Percentiles rank a stretch among this genome's conserved stretches.
phyloP scores from a whole-genome alignment of 2,888 invertebrate genomes.

The Mechanitis mazaeus region DNA sequence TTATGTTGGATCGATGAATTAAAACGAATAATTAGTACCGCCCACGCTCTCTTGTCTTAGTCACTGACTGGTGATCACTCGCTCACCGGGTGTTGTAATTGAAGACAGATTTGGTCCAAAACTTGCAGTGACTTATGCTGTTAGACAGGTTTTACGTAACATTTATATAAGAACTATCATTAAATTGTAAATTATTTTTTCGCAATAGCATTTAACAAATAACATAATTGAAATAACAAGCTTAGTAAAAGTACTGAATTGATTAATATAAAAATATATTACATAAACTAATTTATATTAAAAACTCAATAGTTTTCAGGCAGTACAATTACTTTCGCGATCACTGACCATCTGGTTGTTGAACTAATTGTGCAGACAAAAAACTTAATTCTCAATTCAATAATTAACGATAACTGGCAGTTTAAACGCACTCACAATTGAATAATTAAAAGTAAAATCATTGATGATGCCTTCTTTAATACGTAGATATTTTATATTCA shows the following conservation, averaged over 20 bases:
- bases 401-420: slow-evolving; percentile 13
- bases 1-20: slow-evolving; percentile 25
- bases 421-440: slow-evolving; percentile 7
- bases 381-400: slow-evolving; percentile 10
- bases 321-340: background rate
- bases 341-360: slow-evolving; percentile 5
- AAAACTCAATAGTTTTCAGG: background rate
- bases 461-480: too few relatives aligned
- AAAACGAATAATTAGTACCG: slow-evolving; percentile 28
- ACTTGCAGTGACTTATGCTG: slow-evolving; percentile 11
- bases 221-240: too few relatives aligned
- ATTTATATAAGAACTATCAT: background rate
- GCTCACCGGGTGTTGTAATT: slow-evolving; percentile 22
- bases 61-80: slow-evolving; percentile 20
- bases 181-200: background rate
- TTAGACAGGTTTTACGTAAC: slow-evolving; percentile 4
- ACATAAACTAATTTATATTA: background rate
- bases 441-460: slow-evolving; percentile 1
- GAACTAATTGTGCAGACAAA: slow-evolving; percentile 7
- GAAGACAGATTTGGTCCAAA: slow-evolving; percentile 20
- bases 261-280: too few relatives aligned
- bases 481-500: too few relatives aligned
- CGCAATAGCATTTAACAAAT: too few relatives aligned
- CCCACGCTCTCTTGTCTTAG: slow-evolving; percentile 24
- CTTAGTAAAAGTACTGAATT: too few relatives aligned